A percentile compares a stretch with the other conserved stretches of the same genome.
Evolutionary conservation across 2,888 invertebrate species (phyloP).

Genomic region (Sminthurides aquaticus): DNA sequence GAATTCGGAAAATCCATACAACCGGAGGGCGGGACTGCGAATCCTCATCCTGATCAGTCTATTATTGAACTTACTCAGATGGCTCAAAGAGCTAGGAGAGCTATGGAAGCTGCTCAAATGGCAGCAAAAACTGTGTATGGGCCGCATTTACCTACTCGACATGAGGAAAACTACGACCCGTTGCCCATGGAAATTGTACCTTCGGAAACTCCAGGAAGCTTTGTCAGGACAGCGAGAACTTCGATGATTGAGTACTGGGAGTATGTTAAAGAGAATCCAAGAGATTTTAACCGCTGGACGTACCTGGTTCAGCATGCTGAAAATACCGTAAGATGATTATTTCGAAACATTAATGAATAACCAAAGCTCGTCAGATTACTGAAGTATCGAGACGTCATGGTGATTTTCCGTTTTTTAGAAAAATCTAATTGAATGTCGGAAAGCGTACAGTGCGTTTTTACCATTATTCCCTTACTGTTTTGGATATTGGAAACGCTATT

Average conservation of each 20-base stretch:
- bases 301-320: conserved; percentile 44
- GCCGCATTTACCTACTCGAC: conserved; percentile 17
- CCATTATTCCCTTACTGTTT: conserved; percentile 45
- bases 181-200: conserved; percentile 41
- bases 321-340: conserved; percentile 34
- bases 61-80: conserved; percentile 37
- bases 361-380: conserved; percentile 1
- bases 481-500: conserved; percentile 45
- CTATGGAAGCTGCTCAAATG: conserved; percentile 27
- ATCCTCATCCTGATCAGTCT: conserved; percentile 25
- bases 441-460: conserved; percentile 45
- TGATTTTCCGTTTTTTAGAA: conserved; percentile 30
- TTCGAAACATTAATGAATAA: neutral
- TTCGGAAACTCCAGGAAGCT: conserved; percentile 25
- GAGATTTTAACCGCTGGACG: conserved; percentile 45
- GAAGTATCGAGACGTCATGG: no score
- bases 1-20: conserved; percentile 33
- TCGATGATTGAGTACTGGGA: conserved; percentile 44
- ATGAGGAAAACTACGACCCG: conserved; percentile 39
- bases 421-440: conserved; percentile 42
- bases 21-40: conserved; percentile 23
- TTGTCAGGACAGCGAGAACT: conserved; percentile 31
- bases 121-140: conserved; percentile 25
- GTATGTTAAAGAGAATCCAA: conserved; percentile 44
- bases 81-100: conserved; percentile 36